Evolutionary conservation across 2,113 vertebrate genomes (phyloP), one percentile per base, ranked within the genome.

Genomic region (Dicrurus megarhynchus): DNA sequence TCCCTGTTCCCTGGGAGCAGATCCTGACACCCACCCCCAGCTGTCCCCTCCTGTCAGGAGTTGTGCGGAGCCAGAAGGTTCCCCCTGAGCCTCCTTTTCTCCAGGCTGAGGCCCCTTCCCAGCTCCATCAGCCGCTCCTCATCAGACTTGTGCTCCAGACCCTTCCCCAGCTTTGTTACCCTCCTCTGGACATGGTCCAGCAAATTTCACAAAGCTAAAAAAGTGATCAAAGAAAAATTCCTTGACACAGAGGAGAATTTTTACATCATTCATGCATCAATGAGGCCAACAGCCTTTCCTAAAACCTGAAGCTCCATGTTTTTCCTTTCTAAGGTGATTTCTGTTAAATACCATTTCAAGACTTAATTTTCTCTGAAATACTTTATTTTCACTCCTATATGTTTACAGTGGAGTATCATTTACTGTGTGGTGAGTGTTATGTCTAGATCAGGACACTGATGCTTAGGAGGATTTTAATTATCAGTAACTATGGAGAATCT

Each of bases 21-120:
- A 55, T 16, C 50, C 41, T 1, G 1, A 26, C 7, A 7, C 6
- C 44, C 46, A n/a, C 39, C 6, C 7, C 28, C 0, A 0, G 39
- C 52, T 67, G 20, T 3, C 13, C 20, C 24, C 20, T 67, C 53
- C n/a, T 82, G 28, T 11, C 46, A 46, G 52, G 44, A 60, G 4
- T 3, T 75, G 27, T 46, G 61, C 8, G 53, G 60, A 82, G 16
- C 11, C 24, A 53, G 1, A 59, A 21, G 39, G 24, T 7, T 3
- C 19, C 18, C 15, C 23, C n/a, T 15, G 28, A 67, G 13, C 23
- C n/a, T 68, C 39, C 39, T 68, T 15, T 75, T 2, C 39, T 82
- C 61, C n/a, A 75, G 53, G 3, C 33, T 59, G 1, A 89, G 23
- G 23, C 11, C 37, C 32, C 32, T 42, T 35, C 8, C 37, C 33